Evolutionary conservation across 2,888 invertebrate species (phyloP).

Genomic region (Dicyrtoma fusca): DNA sequence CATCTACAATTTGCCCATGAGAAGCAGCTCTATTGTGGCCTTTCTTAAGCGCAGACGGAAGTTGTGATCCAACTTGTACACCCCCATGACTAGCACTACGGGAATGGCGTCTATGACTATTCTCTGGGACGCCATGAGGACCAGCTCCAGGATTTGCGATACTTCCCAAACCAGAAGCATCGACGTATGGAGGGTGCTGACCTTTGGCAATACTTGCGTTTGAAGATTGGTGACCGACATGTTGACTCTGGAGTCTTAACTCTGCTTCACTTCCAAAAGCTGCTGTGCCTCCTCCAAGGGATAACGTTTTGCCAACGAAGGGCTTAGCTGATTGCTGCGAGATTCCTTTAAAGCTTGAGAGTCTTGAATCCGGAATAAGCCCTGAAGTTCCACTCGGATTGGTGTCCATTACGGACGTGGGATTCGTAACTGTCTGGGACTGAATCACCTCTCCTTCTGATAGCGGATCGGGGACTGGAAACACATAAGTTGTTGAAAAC

Average conservation of each 20-base stretch:
- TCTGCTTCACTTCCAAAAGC: slow-evolving; percentile 48
- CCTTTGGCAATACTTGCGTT: slow-evolving; percentile 6
- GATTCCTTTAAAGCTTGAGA: slow-evolving; percentile 30
- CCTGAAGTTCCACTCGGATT: slow-evolving; percentile 11
- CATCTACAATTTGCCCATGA: slow-evolving; percentile 81
- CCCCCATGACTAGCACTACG: slow-evolving; percentile 81
- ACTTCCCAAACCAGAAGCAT: not conserved
- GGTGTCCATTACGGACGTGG: slow-evolving; percentile 8
- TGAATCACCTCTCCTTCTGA: slow-evolving; percentile 34
- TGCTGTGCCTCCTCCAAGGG: slow-evolving; percentile 51
- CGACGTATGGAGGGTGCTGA: slow-evolving; percentile 5
- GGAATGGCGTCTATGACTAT: slow-evolving; percentile 64
- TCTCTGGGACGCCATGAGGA: slow-evolving; percentile 48
- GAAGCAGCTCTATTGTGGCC: slow-evolving; percentile 84
- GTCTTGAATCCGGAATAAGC: slow-evolving; percentile 26
- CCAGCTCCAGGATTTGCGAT: slow-evolving; percentile 9
- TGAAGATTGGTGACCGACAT: slow-evolving; percentile 19
- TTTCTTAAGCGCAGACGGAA: slow-evolving; percentile 71
- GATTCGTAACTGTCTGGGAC: not conserved
- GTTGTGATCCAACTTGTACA: slow-evolving; percentile 60
- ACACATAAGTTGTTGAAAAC: slow-evolving; percentile 53
- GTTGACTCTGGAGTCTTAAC: slow-evolving; percentile 25
- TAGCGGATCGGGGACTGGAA: slow-evolving; percentile 48
- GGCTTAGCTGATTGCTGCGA: slow-evolving; percentile 38
- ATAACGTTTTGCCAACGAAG: slow-evolving; percentile 48